phyloP scores from a whole-genome alignment of 2,113 vertebrate genomes.

The Rhabdomys dilectus region DNA sequence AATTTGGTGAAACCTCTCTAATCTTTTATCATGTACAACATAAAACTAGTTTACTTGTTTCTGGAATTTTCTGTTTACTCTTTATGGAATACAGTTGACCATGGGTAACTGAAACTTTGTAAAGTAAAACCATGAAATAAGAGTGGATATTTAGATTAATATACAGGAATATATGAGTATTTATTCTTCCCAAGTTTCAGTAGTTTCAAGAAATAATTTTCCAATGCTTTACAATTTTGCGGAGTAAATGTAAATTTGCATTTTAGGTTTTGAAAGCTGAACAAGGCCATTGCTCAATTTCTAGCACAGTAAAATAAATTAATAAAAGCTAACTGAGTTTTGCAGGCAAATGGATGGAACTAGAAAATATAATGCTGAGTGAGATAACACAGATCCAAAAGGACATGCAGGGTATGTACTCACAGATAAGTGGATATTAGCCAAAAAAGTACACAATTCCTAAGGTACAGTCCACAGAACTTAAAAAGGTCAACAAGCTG shows the following conservation, averaged over 20 bases:
- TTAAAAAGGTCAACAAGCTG: too few species aligned
- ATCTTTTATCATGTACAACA: not conserved
- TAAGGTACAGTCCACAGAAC: too few species aligned
- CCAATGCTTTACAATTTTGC: not conserved
- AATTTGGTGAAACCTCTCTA: not conserved
- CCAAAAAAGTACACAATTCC: too few species aligned
- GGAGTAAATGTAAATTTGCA: not conserved
- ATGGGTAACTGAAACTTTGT: not conserved
- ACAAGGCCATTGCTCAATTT: not conserved
- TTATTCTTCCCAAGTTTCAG: fast-evolving
- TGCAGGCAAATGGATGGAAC: too few species aligned
- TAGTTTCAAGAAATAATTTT: not conserved
- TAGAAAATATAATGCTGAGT: too few species aligned
- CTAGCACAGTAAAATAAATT: not conserved
- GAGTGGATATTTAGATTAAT: not conserved
- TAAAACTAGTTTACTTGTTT: not conserved
- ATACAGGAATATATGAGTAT: not conserved
- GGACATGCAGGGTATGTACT: too few species aligned
- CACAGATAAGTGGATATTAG: too few species aligned
- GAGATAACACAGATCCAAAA: too few species aligned
- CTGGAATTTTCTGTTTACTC: not conserved
- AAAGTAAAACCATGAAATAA: not conserved
- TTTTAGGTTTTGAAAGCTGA: not conserved
- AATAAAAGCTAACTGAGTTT: not conserved
- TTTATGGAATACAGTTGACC: not conserved